Base-by-base conservation (phyloP, 1,140 invertebrate species). In the Scaptodrosophila lebanonensis region DNA sequence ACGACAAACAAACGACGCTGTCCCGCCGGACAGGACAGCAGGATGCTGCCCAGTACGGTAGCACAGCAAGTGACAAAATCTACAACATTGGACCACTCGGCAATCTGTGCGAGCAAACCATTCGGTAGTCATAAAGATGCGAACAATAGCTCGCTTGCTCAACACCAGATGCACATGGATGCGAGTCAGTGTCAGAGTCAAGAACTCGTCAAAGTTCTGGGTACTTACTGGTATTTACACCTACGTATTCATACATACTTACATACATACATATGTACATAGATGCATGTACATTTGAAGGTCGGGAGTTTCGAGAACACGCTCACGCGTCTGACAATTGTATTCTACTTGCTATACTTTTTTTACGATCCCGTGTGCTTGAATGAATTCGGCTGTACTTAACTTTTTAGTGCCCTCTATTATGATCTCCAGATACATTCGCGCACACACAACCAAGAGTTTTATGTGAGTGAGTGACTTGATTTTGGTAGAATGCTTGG, bases 91-190 rank as follows among this genome's bases (percentile, higher is more conserved):
- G 39, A 57, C 33, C 49, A 17, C 32, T 56, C 40, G 60, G 40
- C 60, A 40, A 62, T 53, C 32, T 48, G 43, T 43, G 43, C 48
- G 17, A 30, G n/a, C n/a, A 15, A 39, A 17, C 36, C 45, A 68
- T 68, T 52, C 66, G 27, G 68, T 57, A 70, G 66, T 61, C 66
- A 48, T 69, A 69, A 66, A 68, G 27, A 33, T 33, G 32, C 8
- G 32, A 8, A 4, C 32, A 33, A 33, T n/a, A n/a, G n/a, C n/a
- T n/a, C n/a, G n/a, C n/a, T n/a, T n/a, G n/a, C n/a, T n/a, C n/a
- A n/a, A 33, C 2, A 33, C 22, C 22, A 25, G 22, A 25, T 25
- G 22, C 22, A 25, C 8, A n/a, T n/a, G 22, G n/a, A n/a, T n/a
- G n/a, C n/a, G n/a, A n/a, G n/a, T n/a, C n/a, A n/a, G 22, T 25